Evolutionary conservation across 2,113 vertebrate species (phyloP).

Genomic region (Pygathrix nemaeus): DNA sequence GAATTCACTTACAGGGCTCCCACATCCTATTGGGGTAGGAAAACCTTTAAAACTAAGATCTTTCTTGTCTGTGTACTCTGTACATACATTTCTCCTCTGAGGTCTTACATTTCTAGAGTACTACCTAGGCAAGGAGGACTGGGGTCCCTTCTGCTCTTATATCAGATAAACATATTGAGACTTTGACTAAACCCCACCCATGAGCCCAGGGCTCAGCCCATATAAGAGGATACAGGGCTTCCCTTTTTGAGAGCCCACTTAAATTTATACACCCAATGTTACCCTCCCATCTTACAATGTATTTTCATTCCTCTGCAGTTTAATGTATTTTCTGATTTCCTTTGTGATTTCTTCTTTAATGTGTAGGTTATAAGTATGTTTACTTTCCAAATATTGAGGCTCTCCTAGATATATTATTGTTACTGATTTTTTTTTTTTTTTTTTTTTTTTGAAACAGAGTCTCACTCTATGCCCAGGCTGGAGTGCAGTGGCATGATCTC

Average conservation of each 20-base stretch:
- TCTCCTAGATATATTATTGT: not conserved
- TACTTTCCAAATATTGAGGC: not conserved
- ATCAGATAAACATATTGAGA: not conserved
- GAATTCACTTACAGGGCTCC: not conserved
- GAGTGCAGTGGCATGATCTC: too few relatives aligned
- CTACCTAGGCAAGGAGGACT: not conserved
- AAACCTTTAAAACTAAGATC: not conserved
- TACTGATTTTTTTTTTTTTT: not conserved
- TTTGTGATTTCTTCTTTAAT: constrained; percentile 1
- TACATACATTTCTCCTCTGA: not conserved
- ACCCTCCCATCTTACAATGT: not conserved
- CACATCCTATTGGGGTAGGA: not conserved
- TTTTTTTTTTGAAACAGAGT: too few relatives aligned
- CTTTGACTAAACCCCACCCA: not conserved
- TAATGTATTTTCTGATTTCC: not conserved
- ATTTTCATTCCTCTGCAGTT: not conserved
- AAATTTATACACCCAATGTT: not conserved
- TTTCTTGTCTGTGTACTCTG: not conserved
- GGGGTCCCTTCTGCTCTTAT: not conserved
- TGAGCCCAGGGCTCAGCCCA: not conserved
- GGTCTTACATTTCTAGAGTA: not conserved
- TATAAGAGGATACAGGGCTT: not conserved
- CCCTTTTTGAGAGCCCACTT: not conserved
- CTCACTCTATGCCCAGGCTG: too few relatives aligned
- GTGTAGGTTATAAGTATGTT: not conserved